Evolutionary conservation across 2,113 vertebrate genomes (phyloP).

Genomic region (Muntiacus muntjak): DNA sequence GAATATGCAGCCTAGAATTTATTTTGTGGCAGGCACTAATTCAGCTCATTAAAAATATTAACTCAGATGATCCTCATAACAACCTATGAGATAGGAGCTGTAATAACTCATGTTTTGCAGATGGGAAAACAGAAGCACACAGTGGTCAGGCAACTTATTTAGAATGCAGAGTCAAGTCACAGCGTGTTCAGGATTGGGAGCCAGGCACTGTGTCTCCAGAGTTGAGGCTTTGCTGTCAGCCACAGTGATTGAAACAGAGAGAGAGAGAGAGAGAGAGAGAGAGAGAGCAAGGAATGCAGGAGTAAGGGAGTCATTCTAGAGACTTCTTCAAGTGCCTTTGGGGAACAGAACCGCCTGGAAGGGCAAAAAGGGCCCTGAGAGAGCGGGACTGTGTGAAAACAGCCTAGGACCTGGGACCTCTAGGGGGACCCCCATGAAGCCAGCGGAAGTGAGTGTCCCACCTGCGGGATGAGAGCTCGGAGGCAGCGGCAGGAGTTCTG

Average conservation of each 20-base stretch:
- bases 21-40: neutral
- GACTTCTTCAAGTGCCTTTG: neutral
- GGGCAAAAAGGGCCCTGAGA: rapidly evolving
- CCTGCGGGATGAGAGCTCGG: rapidly evolving
- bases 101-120: neutral
- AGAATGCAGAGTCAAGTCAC: neutral
- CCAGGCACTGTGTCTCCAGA: neutral
- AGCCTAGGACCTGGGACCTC: neutral
- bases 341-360: rapidly evolving
- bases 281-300: rapidly evolving
- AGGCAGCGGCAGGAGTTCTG: neutral
- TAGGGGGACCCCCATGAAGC: neutral
- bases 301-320: neutral
- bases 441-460: neutral
- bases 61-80: neutral
- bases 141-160: neutral
- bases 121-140: neutral
- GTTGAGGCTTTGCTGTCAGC: rapidly evolving
- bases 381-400: neutral
- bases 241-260: neutral
- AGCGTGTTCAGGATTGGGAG: neutral
- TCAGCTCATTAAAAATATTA: neutral
- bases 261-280: neutral
- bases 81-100: neutral
- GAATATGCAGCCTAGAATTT: neutral